Percentiles rank a stretch among this genome's conserved stretches.
Evolutionary conservation across 2,113 vertebrate species (phyloP).

Genomic region (Otolemur garnettii): DNA sequence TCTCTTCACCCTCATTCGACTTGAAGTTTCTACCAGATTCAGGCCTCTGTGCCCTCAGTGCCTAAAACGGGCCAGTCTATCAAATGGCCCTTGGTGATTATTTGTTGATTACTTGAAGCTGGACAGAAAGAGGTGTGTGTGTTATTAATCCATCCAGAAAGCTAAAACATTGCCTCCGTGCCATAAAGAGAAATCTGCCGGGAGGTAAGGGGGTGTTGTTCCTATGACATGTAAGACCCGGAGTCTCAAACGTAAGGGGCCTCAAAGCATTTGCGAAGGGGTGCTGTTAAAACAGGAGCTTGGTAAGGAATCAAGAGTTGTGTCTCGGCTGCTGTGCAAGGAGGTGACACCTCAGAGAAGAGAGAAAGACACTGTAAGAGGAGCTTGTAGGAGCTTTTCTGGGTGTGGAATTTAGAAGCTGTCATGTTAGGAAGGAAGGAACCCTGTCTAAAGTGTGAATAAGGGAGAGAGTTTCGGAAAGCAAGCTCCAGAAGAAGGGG

Average conservation of each 20-base stretch:
- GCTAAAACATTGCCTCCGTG: background rate
- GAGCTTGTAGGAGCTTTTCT: accelerated
- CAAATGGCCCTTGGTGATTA: background rate
- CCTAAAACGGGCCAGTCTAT: background rate
- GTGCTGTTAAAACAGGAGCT: accelerated
- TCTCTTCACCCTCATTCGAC: background rate
- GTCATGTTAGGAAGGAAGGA: accelerated
- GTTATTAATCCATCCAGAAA: background rate
- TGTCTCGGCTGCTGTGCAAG: background rate
- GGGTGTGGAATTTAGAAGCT: background rate
- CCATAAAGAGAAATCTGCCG: background rate
- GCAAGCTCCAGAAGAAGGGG: background rate
- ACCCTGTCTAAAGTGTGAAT: background rate
- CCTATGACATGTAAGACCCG: background rate
- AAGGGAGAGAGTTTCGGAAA: background rate
- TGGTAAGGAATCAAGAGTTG: background rate
- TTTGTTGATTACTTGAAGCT: background rate
- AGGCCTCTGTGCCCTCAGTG: background rate
- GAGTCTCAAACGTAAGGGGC: background rate
- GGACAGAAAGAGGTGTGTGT: background rate
- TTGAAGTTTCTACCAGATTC: background rate
- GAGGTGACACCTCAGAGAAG: accelerated
- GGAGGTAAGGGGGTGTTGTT: background rate
- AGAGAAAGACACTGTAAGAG: background rate
- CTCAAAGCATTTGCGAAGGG: background rate